Percentiles rank a stretch among this genome's conserved stretches.
Evolutionary conservation across 2,113 vertebrate genomes (phyloP).

Genomic region (Microcebus tavaratra): DNA sequence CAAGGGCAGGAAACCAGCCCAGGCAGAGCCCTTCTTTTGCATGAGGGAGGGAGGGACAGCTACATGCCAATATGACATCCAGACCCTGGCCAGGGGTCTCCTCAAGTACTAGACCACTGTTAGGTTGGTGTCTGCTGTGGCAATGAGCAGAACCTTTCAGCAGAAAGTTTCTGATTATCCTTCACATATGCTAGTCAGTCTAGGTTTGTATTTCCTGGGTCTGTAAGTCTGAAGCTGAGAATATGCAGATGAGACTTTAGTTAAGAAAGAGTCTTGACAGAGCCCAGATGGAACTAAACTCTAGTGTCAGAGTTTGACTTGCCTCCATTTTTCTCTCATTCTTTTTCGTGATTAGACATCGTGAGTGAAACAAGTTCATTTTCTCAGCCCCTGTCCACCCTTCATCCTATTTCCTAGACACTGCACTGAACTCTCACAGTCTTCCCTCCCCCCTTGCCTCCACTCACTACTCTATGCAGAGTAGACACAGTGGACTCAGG

Average conservation of each 20-base stretch:
- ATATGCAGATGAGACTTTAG: neutral
- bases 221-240: neutral
- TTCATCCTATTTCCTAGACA: neutral
- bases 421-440: neutral
- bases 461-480: neutral
- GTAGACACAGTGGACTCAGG: neutral
- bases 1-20: slow-evolving; percentile 22
- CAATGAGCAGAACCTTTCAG: neutral
- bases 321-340: neutral
- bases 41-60: neutral
- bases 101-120: neutral
- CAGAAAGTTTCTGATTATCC: neutral
- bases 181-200: neutral
- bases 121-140: neutral
- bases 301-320: neutral
- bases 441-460: neutral
- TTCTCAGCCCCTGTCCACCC: neutral
- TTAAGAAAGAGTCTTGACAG: neutral
- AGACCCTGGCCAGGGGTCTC: neutral
- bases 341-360: neutral
- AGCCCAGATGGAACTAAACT: neutral
- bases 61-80: neutral
- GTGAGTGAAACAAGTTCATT: neutral
- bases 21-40: neutral
- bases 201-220: neutral